Evolutionary conservation across 2,797 vertebrate genomes (phyloP), one percentile per base, ranked within the genome.

Genomic region (Rhincodon typus): DNA sequence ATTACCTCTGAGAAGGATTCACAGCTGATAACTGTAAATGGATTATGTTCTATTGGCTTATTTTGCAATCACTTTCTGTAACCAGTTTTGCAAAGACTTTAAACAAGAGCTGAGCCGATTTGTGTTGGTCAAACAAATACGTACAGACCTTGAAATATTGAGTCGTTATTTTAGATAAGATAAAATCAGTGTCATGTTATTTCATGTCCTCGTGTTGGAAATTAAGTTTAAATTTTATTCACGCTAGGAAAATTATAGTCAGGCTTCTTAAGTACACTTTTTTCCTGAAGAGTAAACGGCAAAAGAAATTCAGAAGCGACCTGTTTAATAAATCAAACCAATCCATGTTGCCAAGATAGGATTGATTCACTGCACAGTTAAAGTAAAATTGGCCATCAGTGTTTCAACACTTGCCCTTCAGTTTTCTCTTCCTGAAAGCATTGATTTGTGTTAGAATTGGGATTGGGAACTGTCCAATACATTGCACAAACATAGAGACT

Each of bases 121-220:
- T 93, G 38, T 93, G 38, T 67, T 67, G 42, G n/a, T 38, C 66
- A n/a, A 62, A 72, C 69, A 94, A 96, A 96, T 96, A 96, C 42
- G 19, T 27, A 93, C 79, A 96, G 70, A 62, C 46, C 72, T 57
- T 46, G 69, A 77, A 77, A 38, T 95, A 77, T 50, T 69, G 69
- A 72, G 30, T 50, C 86, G 77, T 95, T 95, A 95, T 23, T 95
- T 95, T 77, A 70, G 69, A 74, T 95, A 74, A 95, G 88, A 67
- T 27, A 91, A 91, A 95, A 95, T 94, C 50, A 46, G 38, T 96
- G 42, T 38, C 69, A 94, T 91, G 67, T 38, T 50, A 96, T 93
- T 27, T 38, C 70, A 96, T 93, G 62, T 94, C 42, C 50, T 27
- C 91, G 53, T 82, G 88, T 77, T 96, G 30, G 12, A 72, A 94